Conservation (phyloP, 2,113 vertebrate species). For the Hucho hucho region DNA sequence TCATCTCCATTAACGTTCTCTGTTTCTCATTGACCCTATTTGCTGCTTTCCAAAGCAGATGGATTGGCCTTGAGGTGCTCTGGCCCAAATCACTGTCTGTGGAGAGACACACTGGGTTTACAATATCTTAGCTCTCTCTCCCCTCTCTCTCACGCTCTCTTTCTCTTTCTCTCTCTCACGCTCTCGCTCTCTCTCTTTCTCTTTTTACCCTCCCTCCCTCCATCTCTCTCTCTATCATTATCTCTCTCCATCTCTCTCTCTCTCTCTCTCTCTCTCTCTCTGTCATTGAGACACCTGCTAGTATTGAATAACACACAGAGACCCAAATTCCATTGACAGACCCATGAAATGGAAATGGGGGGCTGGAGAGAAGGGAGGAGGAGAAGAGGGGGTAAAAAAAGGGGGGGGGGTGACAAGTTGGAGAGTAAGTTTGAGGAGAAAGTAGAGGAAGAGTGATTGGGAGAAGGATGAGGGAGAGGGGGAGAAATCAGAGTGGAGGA, state of each 20-base stretch:
- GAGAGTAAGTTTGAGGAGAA: too few species aligned
- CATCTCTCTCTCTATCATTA: constrained; percentile 26
- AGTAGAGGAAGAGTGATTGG: neutral
- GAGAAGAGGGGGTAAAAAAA: neutral
- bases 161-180: too few species aligned
- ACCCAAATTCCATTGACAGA: constrained; percentile 62
- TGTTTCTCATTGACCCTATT: constrained; percentile 1
- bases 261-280: constrained; percentile 28
- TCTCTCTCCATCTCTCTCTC: constrained; percentile 22
- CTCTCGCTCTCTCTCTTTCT: constrained; percentile 27
- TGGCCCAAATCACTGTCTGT: neutral
- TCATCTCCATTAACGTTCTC: constrained; percentile 15
- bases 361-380: too few species aligned
- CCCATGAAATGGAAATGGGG: constrained; percentile 26
- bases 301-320: constrained; percentile 55
- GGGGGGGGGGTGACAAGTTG: neutral
- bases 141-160: too few species aligned
- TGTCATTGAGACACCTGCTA: constrained; percentile 39
- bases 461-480: neutral
- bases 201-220: neutral
- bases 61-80: constrained; percentile 42
- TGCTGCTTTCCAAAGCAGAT: constrained; percentile 15
- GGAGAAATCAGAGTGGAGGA: too few species aligned
- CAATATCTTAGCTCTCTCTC: neutral
- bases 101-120: neutral